Evolutionary conservation across 2,797 vertebrate genomes (phyloP), one percentile per base, ranked within the genome.

Genomic region (Tachyglossus aculeatus): DNA sequence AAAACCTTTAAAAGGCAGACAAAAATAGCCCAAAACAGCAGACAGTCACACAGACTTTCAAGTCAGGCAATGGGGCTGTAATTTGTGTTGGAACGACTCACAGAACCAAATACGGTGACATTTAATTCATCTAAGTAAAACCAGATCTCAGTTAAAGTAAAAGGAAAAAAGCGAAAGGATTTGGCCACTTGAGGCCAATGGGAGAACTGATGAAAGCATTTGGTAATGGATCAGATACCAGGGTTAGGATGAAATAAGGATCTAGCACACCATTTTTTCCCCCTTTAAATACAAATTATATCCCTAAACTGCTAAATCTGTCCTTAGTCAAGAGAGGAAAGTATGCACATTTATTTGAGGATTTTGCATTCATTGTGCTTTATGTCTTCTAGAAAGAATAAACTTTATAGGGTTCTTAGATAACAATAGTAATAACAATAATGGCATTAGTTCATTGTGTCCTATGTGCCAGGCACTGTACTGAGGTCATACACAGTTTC

Each of bases 41-140:
- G 87, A 86, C 68, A 73, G 68, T 54, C 82, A 71, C 81, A 82
- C 83, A 81, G 84, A 74, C 77, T 37, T 88, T 78, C 22, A 75
- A 90, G 87, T 84, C 91, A 86, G 84, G 63, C 83, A 78, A 19
- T 1, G 50, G 73, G 62, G 83, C 84, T 72, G 73, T 78, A 89
- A 90, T 84, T 83, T 82, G 74, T 79, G 77, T 75, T 88, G 85
- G 80, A 90, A 89, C 84, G 88, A 78, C 80, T 78, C 82, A 69
- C 77, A 89, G 82, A 74, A 91, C 86, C 84, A 90, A 86, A 92
- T 88, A 81, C 21, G 89, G 74, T 80, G 90, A 87, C 83, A 89
- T 90, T 88, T 81, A 84, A 91, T 90, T 88, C 71, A 80, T 80
- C 78, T 90, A 89, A 92, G 78, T 86, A 87, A 92, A 93, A 92